phyloP scores from a whole-genome alignment of 2,113 vertebrate species.

The Atherinomorus stipes region DNA sequence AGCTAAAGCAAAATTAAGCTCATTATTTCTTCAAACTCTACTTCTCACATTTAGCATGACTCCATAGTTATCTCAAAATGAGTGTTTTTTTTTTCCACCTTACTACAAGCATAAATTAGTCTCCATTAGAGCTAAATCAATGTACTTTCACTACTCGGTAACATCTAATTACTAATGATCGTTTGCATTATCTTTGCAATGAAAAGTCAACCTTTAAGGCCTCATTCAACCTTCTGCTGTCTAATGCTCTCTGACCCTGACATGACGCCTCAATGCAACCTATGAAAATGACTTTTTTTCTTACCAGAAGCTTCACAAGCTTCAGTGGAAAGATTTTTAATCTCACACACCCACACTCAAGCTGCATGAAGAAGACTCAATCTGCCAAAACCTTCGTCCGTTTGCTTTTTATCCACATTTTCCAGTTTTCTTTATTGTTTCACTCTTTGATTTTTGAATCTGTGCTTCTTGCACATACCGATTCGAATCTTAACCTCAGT shows the following conservation, averaged over 20 bases:
- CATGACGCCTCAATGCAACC: not conserved
- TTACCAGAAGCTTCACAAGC: not conserved
- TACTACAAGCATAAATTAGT: too few species aligned
- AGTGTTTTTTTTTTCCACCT: too few species aligned
- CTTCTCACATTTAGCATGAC: too few species aligned
- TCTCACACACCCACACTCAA: not conserved
- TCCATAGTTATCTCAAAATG: too few species aligned
- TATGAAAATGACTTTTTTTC: not conserved
- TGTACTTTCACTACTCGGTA: too few species aligned
- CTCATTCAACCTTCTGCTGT: not conserved
- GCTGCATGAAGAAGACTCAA: not conserved
- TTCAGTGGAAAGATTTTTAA: not conserved
- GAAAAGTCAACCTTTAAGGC: too few species aligned
- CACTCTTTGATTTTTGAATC: slow-evolving; percentile 16
- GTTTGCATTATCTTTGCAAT: too few species aligned
- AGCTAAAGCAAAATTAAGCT: too few species aligned
- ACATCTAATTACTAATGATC: too few species aligned
- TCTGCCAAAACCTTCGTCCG: not conserved
- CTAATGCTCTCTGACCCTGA: not conserved
- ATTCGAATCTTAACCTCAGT: slow-evolving; percentile 19
- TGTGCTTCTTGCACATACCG: slow-evolving; percentile 19
- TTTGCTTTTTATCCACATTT: not conserved
- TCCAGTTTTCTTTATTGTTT: slow-evolving; percentile 3
- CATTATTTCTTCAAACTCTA: too few species aligned
- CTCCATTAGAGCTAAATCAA: too few species aligned